Conservation (phyloP, 2,113 vertebrate genomes). For the Fulica atra region DNA sequence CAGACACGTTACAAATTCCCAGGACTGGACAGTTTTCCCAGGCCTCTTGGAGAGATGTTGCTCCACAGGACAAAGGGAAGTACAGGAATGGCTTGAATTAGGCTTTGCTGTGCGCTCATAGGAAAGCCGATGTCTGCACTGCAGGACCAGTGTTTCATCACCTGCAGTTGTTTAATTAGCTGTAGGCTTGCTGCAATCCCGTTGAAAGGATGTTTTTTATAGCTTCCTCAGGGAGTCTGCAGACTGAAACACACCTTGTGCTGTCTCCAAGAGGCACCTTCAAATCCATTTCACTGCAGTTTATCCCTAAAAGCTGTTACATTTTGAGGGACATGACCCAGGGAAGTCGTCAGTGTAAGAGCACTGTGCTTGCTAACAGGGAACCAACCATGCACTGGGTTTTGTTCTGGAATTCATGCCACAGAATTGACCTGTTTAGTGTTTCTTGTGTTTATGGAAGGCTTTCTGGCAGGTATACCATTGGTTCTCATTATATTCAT, state of each 20-base stretch:
- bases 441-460: not conserved
- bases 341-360: not conserved
- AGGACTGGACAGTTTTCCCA: not conserved
- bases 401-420: not conserved
- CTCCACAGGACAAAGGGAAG: not conserved
- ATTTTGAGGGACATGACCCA: not conserved
- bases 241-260: not conserved
- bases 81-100: not conserved
- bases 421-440: slow-evolving; percentile 6
- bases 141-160: slow-evolving; percentile 12
- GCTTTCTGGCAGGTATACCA: not conserved
- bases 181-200: slow-evolving; percentile 43
- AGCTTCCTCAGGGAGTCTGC: slow-evolving; percentile 23
- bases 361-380: not conserved
- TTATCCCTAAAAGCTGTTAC: not conserved
- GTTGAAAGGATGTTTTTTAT: slow-evolving; percentile 47
- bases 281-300: not conserved
- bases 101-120: not conserved
- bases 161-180: slow-evolving; percentile 51
- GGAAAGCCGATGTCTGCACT: not conserved
- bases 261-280: slow-evolving; percentile 33
- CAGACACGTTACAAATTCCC: not conserved
- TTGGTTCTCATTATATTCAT: not conserved
- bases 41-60: not conserved
- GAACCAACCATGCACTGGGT: not conserved